Base-by-base conservation (phyloP, 2,888 invertebrate genomes). In the Plagodis pulveraria region DNA sequence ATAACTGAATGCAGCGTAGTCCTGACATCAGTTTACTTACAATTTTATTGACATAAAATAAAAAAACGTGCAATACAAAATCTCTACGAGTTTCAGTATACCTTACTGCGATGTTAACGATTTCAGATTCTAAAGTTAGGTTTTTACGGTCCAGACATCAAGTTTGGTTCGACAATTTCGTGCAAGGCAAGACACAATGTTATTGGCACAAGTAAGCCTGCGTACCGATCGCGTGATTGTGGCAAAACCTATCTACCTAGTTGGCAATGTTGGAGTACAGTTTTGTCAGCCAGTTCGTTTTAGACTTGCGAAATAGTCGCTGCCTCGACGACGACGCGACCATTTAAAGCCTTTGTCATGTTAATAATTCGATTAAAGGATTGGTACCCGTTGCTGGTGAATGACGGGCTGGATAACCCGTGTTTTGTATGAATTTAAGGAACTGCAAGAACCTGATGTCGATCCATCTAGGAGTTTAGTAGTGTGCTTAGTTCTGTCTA, bases 211-310 rank as follows among this genome's bases (percentile, higher is more conserved):
- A 74, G 72, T 71, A 69, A 71, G 69, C 74, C 73, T 76, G 76
- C 72, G 76, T 72, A 77, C 77, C 69, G 81, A 86, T 91, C 89
- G 90, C 90, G 90, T 89, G 91, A 74, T 80, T 77, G 78, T 77
- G 77, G 83, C 83, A 83, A 86, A 87, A 87, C 81, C 86, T 89
- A 88, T 83, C 84, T 83, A 86, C 83, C 83, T 78, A 84, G 85
- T 87, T 84, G 81, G 81, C 84, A 83, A 86, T 83, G 78, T 81
- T 80, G 71, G 76, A 77, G 78, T 80, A 83, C 77, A 77, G 77
- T 81, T 73, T 81, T 80, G 78, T 83, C 81, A 84, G 86, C 76
- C 86, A 86, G 89, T 87, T 79, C 75, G 78, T 76, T 83, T 83
- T 77, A 74, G 84, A 76, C 81, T 89, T 86, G 84, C 84, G 84